phyloP scores from a whole-genome alignment of 2,113 vertebrate genomes.

The Tor tambroides region DNA sequence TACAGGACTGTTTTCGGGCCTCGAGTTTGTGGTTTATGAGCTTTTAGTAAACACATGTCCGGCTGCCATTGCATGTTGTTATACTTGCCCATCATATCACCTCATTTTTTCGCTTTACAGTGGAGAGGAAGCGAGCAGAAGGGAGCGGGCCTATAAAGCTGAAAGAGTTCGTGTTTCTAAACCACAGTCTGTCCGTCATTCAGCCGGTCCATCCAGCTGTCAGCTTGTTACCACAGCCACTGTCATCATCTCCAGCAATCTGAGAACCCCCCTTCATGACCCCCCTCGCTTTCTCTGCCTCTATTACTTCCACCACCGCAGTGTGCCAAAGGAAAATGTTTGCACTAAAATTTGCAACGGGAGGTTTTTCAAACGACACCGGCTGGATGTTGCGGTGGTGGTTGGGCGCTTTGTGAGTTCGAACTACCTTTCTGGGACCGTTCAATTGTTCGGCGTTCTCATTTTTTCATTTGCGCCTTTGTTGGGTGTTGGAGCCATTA shows the following conservation, averaged over 20 bases:
- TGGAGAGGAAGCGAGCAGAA: not conserved
- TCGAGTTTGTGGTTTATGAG: constrained; percentile 9
- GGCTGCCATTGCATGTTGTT: constrained; percentile 1
- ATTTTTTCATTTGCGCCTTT: constrained; percentile 58
- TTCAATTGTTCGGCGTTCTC: constrained; percentile 45
- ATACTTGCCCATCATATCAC: constrained; percentile 31
- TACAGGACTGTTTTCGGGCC: not conserved
- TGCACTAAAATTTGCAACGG: constrained; percentile 52
- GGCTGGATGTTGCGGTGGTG: not conserved
- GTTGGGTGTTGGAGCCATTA: constrained; percentile 56
- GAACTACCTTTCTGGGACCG: not conserved
- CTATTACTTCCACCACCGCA: not conserved
- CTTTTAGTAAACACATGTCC: constrained; percentile 31
- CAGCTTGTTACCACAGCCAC: constrained; percentile 62
- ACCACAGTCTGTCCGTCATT: constrained; percentile 61
- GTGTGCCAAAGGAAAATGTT: not conserved
- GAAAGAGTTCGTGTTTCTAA: constrained; percentile 51
- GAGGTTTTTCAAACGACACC: constrained; percentile 39
- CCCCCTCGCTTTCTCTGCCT: not conserved
- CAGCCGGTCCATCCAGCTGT: constrained; percentile 11
- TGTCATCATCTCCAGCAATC: constrained; percentile 32
- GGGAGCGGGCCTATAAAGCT: not conserved
- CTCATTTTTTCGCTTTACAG: not conserved
- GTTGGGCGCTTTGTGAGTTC: not conserved
- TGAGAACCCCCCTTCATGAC: not conserved